A percentile compares a stretch with the other conserved stretches of the same genome.
phyloP scores from a whole-genome alignment of 1,140 invertebrate species.

The Prorops nasuta region DNA sequence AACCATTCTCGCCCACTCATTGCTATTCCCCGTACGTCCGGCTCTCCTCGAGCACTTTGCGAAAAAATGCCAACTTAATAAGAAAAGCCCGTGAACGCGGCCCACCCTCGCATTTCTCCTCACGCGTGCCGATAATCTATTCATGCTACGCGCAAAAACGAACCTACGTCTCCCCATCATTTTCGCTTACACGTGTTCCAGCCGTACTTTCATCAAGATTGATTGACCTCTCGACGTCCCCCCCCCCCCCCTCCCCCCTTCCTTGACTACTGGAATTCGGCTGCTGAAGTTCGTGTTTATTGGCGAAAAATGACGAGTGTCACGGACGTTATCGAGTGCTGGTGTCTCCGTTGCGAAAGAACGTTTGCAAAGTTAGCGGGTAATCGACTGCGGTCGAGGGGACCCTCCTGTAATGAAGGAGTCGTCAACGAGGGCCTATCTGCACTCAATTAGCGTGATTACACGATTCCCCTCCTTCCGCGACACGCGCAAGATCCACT shows the following conservation, averaged over 20 bases:
- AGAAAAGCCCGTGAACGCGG: constrained; percentile 56
- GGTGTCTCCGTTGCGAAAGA: constrained; percentile 17
- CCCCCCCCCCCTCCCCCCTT: constrained; percentile 16
- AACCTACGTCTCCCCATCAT: too few species aligned
- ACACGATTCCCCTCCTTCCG: constrained; percentile 29
- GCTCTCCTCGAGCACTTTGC: constrained; percentile 45
- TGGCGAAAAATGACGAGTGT: too few species aligned
- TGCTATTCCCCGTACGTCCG: constrained; percentile 45
- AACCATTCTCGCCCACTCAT: constrained; percentile 37
- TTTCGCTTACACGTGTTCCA: too few species aligned
- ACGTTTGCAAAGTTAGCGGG: constrained; percentile 31
- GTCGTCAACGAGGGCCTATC: constrained; percentile 44
- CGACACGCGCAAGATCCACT: background rate
- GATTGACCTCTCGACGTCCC: constrained; percentile 27
- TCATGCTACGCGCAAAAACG: background rate
- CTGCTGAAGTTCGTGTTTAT: too few species aligned
- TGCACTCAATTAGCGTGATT: constrained; percentile 45
- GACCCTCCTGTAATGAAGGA: constrained; percentile 40
- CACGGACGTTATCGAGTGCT: constrained; percentile 10
- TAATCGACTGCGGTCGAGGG: constrained; percentile 37
- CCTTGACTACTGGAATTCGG: too few species aligned
- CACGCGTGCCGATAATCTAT: too few species aligned
- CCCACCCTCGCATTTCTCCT: too few species aligned
- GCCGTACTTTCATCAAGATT: too few species aligned
- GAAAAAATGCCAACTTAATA: constrained; percentile 58